A percentile compares a stretch with the other conserved stretches of the same genome.
phyloP scores from a whole-genome alignment of 2,113 vertebrate species.

The Puntigrus tetrazona region DNA sequence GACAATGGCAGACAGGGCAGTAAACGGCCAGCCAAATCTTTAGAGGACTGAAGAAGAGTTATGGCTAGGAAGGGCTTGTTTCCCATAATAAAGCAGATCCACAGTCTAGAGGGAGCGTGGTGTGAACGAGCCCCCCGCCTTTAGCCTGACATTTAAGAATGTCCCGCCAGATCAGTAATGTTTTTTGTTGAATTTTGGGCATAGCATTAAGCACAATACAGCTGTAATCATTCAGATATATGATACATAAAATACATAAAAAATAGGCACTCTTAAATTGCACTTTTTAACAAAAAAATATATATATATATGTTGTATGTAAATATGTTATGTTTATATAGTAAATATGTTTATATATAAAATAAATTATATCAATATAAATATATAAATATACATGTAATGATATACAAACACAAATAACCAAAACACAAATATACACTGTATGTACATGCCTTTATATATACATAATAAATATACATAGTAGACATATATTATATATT shows the following conservation, averaged over 20 bases:
- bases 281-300: neutral
- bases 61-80: conserved; percentile 59
- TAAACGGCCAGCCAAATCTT: conserved; percentile 53
- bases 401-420: no score
- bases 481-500: no score
- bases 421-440: no score
- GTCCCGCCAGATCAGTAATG: neutral
- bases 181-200: neutral
- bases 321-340: no score
- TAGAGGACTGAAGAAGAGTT: conserved; percentile 51
- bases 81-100: conserved; percentile 61
- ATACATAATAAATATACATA: no score
- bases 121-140: conserved; percentile 36
- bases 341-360: no score
- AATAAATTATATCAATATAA: no score
- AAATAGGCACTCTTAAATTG: neutral
- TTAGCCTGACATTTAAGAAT: conserved; percentile 27
- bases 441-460: no score
- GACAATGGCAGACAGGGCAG: conserved; percentile 54
- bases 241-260: neutral
- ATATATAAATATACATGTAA: no score
- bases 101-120: conserved; percentile 34
- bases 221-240: neutral
- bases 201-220: neutral
- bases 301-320: no score